phyloP scores from a whole-genome alignment of 2,797 vertebrate species.

The Anas capensis region DNA sequence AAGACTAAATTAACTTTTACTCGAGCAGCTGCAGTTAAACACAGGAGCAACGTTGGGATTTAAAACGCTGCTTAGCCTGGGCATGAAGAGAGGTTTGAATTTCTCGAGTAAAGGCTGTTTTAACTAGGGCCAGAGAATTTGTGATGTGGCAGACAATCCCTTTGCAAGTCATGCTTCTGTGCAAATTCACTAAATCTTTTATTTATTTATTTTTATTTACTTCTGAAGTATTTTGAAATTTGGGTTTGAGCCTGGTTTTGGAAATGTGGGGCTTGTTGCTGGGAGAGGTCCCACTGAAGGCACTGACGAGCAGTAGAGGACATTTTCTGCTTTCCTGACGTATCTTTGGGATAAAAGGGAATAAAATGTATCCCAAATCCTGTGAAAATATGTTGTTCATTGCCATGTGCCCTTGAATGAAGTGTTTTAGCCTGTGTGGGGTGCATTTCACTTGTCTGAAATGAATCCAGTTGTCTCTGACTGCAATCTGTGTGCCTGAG shows the following conservation, averaged over 20 bases:
- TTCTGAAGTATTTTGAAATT: not conserved
- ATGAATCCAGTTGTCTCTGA: not conserved
- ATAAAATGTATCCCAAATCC: not conserved
- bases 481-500: not conserved
- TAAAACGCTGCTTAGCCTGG: not conserved
- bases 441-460: not conserved
- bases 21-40: not conserved
- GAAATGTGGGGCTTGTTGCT: not conserved
- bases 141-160: not conserved
- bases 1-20: not conserved
- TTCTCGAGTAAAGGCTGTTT: not conserved
- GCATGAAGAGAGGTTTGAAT: not conserved
- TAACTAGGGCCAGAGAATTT: not conserved
- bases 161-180: not conserved
- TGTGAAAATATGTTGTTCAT: not conserved
- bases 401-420: not conserved
- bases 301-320: not conserved
- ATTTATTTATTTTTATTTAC: not conserved
- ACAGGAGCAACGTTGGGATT: accelerated
- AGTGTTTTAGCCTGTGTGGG: not conserved
- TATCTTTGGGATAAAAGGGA: not conserved
- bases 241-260: not conserved
- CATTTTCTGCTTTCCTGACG: not conserved
- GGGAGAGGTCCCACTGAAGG: not conserved
- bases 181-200: not conserved